phyloP scores from a whole-genome alignment of 2,888 invertebrate species.

The Ichneumoninae sp. region DNA sequence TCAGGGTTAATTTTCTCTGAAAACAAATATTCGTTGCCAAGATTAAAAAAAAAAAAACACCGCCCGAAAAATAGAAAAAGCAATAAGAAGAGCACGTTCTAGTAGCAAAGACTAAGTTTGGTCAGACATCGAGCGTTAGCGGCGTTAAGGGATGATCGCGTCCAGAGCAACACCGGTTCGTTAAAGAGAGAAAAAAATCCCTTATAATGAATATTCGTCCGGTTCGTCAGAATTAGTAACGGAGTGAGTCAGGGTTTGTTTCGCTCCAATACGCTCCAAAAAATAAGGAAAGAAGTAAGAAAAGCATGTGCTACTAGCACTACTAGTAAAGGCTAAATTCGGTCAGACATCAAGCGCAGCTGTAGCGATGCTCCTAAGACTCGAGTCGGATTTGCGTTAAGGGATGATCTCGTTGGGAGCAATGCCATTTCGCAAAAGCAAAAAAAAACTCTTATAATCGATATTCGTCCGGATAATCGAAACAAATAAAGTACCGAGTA shows the following conservation, averaged over 20 bases:
- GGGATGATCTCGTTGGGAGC: slow-evolving; percentile 30
- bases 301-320: neutral
- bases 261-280: neutral
- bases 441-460: neutral
- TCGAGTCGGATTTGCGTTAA: slow-evolving; percentile 36
- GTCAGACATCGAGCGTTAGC: neutral
- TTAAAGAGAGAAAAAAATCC: neutral
- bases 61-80: neutral
- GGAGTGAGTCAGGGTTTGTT: no score
- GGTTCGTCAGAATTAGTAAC: no score
- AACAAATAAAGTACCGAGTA: no score
- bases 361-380: no score
- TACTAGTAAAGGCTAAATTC: neutral
- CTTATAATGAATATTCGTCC: neutral
- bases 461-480: neutral
- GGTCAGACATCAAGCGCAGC: neutral
- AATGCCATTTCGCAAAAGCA: no score
- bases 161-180: slow-evolving; percentile 18
- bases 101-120: neutral
- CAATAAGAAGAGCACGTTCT: neutral
- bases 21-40: neutral
- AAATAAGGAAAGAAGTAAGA: neutral
- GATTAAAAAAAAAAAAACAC: neutral
- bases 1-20: no score
- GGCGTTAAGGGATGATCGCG: slow-evolving; percentile 46